Conservation (phyloP, 2,113 vertebrate species). For the Sylvicapra grimmia region DNA sequence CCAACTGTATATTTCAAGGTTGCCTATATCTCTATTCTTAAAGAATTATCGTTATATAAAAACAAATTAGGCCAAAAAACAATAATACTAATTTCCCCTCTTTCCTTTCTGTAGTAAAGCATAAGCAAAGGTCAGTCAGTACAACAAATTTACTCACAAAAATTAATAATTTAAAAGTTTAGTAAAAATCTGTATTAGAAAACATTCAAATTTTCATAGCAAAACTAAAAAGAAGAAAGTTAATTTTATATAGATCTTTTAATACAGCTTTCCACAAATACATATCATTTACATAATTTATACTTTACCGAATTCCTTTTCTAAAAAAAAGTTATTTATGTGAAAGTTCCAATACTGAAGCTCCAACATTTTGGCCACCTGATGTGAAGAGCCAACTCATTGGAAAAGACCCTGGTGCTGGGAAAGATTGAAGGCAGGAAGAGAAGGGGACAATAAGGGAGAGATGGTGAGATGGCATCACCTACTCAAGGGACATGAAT, state of each 20-base stretch:
- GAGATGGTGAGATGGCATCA: not conserved
- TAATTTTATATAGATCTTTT: slow-evolving; percentile 6
- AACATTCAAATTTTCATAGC: not conserved
- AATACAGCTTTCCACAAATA: not conserved
- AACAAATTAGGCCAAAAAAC: not conserved
- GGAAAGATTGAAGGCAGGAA: not conserved
- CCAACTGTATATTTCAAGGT: not conserved
- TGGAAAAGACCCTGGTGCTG: not conserved
- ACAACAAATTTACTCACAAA: not conserved
- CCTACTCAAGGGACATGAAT: not conserved
- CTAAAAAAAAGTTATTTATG: not conserved
- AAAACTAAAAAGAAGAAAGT: not conserved
- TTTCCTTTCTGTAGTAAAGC: not conserved
- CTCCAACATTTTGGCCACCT: not conserved
- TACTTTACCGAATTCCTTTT: not conserved
- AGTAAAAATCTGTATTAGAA: not conserved
- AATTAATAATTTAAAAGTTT: slow-evolving; percentile 5
- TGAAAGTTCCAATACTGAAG: not conserved
- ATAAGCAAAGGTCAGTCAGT: not conserved
- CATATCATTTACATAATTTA: not conserved
- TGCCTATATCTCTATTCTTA: not conserved
- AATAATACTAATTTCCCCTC: not conserved
- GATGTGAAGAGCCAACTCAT: not conserved
- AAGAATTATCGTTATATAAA: not conserved
- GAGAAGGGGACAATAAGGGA: not conserved